These are phyloP conservation scores for Epinotia bilunana DNA, from an alignment of 2,888 invertebrate genomes.

Conservation along the genomic window DNA sequence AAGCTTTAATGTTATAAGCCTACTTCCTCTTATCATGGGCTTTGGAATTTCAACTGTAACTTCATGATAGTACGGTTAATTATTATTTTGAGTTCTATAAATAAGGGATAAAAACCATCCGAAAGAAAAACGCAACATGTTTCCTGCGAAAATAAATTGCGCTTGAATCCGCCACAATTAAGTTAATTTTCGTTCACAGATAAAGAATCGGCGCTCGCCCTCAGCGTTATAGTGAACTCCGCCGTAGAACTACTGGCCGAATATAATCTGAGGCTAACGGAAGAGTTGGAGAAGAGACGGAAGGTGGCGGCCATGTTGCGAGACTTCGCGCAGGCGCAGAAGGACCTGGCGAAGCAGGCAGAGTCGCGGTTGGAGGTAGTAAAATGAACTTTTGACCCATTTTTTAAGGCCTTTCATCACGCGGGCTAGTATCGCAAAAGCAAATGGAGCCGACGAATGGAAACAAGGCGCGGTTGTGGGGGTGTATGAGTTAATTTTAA, in stretches of 20 bases:
- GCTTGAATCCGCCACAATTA: background rate
- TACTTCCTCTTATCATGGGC: too few species aligned
- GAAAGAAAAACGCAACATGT: too few species aligned
- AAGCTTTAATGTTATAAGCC: too few species aligned
- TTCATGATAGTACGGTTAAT: background rate
- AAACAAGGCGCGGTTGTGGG: background rate
- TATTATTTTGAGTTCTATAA: background rate
- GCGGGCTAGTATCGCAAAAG: background rate
- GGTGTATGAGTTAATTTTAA: background rate
- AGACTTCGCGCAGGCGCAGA: constrained; percentile 94
- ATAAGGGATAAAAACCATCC: background rate
- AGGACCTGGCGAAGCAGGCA: constrained; percentile 93
- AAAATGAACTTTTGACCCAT: background rate
- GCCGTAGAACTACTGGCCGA: constrained; percentile 94
- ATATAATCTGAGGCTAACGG: constrained; percentile 93
- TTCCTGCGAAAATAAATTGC: background rate
- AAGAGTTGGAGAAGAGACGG: constrained; percentile 95
- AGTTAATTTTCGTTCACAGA: constrained; percentile 76
- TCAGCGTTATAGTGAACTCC: constrained; percentile 93
- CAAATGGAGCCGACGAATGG: background rate
- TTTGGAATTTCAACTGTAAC: too few species aligned
- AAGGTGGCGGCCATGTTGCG: constrained; percentile 93
- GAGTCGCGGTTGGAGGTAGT: constrained; percentile 94
- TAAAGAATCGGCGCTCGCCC: constrained; percentile 90
- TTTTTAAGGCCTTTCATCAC: background rate